Conservation (phyloP, 2,113 vertebrate genomes). For the Hydrochoerus hydrochaeris region DNA sequence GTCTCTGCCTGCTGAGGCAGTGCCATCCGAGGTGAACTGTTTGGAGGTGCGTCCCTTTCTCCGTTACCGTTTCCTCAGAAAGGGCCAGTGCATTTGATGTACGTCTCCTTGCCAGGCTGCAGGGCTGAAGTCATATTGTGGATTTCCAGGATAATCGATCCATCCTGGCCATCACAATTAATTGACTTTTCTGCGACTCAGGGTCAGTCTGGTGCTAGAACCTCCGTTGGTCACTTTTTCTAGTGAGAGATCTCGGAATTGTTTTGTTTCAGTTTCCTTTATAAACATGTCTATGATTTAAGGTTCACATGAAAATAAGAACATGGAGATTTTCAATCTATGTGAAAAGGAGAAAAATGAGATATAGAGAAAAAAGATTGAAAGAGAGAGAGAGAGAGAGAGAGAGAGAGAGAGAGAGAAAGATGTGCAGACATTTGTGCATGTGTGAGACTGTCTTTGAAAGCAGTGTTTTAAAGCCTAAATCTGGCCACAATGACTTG, state of each 20-base stretch:
- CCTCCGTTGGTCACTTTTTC: not conserved
- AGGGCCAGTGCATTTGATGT: constrained; percentile 67
- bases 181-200: constrained; percentile 55
- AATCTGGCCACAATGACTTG: not conserved
- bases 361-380: not conserved
- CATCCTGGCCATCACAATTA: constrained; percentile 68
- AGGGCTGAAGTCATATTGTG: constrained; percentile 66
- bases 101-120: constrained; percentile 68
- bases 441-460: not conserved
- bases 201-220: constrained; percentile 37
- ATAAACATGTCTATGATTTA: constrained; percentile 3
- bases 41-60: not conserved
- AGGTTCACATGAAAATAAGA: constrained; percentile 11
- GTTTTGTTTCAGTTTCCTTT: constrained; percentile 51
- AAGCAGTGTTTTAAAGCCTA: not conserved
- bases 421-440: not conserved
- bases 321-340: not conserved
- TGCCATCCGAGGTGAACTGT: not conserved
- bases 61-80: constrained; percentile 66
- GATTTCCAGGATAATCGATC: constrained; percentile 74
- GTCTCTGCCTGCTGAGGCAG: not conserved
- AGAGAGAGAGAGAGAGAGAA: no score
- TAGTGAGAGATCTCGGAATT: constrained; percentile 45
- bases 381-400: no score
- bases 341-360: not conserved